Evolutionary conservation across 2,888 invertebrate species (phyloP), one percentile per base, ranked within the genome.

Genomic region (Ceraclea dissimilis): DNA sequence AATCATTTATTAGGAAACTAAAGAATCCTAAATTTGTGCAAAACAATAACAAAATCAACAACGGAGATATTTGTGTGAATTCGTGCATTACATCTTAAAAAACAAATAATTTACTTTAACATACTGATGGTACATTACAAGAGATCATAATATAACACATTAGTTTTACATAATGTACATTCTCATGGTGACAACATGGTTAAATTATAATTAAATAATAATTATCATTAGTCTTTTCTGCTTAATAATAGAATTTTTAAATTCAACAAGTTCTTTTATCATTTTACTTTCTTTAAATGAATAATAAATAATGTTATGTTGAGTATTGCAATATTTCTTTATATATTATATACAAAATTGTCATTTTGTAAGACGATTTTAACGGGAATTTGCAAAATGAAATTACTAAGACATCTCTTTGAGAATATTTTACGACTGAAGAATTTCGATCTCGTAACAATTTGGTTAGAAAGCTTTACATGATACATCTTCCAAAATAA

Each of bases 191-290:
- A 39, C 16, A 39, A n/a, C 39, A n/a, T 4, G 13, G 39, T 39
- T 39, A 39, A 39, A 39, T 8, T 39, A 39, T 39, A 5, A 39
- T 39, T 39, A 39, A 39, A 39, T 39, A 39, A 39, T 39, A 39
- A 39, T 39, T 39, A 39, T 39, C 39, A 39, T 39, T 39, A 39
- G 39, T 39, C 39, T 39, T 39, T 39, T 39, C 39, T n/a, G 39
- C 39, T 39, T 39, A 39, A 39, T 39, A n/a, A 16, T 39, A 39
- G n/a, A 39, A 39, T n/a, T 39, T 39, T 8, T 16, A 39, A 39
- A 13, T n/a, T 16, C 39, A 39, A 39, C 39, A 39, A 39, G 5
- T 26, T 26, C 26, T 26, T 26, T 39, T 39, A 4, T 8, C 39
- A 6, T 31, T 31, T 31, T 31, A 31, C 6, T 31, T n/a, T n/a